Base-by-base conservation (phyloP, 23 tunicate species). In the Trididemnum nubilum region DNA sequence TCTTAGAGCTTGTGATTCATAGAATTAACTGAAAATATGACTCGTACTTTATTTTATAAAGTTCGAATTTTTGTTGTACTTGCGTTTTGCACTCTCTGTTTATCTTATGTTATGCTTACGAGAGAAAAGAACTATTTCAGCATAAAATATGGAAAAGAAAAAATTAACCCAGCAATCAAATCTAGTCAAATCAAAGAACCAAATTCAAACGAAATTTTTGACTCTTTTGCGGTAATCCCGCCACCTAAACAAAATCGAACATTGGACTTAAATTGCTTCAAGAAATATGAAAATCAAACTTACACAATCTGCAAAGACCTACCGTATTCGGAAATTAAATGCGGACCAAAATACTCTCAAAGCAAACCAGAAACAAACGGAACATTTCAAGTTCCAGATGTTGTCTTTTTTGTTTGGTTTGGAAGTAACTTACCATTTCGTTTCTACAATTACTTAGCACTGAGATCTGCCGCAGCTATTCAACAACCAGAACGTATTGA, bases 381-480 rank as follows among this genome's bases (percentile, higher is more conserved):
- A 54, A 21, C 38, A 32, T 77, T 52, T 77, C 19, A 51, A 3
- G 81, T 77, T 9, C 81, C 81, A 31, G 67, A 77, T 57, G 81
- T 52, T 52, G 40, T 77, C 5, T 52, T 77, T 52, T 77, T 77
- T 32, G 31, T 77, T 31, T 77, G 81, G 81, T 77, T 77, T 54
- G 81, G 66, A 7, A 39, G 54, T 38, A 77, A 31, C 37, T 32
- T 52, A 33, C 5, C n/a, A 34, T 77, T 77, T 32, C 24, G 54
- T 29, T 77, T 52, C 31, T 77, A 12, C 81, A 77, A 52, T 38
- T 77, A 77, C 39, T 54, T 77, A 36, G 81, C 81, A 5, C 67
- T 77, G 28, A 66, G 81, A 51, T 77, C 81, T 5, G 81, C 67
- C 2, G 81, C 81, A 34, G 67, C 66, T 9, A 57, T 77, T 77